Evolutionary conservation across 1,140 invertebrate species (phyloP), one percentile per base, ranked within the genome.

Genomic region (Ceratoteleas bidentatus): DNA sequence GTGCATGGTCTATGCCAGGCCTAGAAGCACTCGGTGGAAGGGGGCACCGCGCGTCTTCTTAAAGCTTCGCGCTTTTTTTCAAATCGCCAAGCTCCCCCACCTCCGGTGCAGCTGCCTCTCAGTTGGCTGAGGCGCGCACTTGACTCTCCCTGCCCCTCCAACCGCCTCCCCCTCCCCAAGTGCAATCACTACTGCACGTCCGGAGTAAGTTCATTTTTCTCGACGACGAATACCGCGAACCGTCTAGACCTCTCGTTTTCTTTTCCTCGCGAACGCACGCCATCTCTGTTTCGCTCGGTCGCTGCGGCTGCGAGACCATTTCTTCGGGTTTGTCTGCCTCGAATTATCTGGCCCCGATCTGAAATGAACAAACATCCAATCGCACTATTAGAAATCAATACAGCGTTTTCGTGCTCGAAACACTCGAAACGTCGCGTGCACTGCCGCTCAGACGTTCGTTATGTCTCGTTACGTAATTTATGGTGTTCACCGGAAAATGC

Each of bases 61-160:
- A 91, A 90, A 91, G 89, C 88, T 88, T 90, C 84, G 87, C 87
- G 88, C 84, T 90, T 91, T 91, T 87, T 91, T 91, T 91, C 88
- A 89, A 91, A 91, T 90, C 84, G 81, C 54, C 77, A 68, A 76
- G 82, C 64, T 75, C 87, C 89, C 90, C 77, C 83, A 83, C 81
- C 78, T 43, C 16, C 49, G 33, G 34, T 49, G 65, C 66, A 74
- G 69, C 75, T 68, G 73, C 65, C 54, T 15, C 16, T 57, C 57
- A 57, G 65, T 68, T 75, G 57, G 57, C 73, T 66, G 45, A 75
- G 61, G 78, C 45, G 52, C 47, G 52, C 56, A 38, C 78, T 56
- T 73, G 61, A 49, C 79, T 75, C 6, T 77, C 53, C 78, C 38
- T 65, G 60, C 45, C 57, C 52, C 56, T 36, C 13, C 13, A 7